phyloP scores from a whole-genome alignment of 2,113 vertebrate genomes.

The Rhineura floridana region DNA sequence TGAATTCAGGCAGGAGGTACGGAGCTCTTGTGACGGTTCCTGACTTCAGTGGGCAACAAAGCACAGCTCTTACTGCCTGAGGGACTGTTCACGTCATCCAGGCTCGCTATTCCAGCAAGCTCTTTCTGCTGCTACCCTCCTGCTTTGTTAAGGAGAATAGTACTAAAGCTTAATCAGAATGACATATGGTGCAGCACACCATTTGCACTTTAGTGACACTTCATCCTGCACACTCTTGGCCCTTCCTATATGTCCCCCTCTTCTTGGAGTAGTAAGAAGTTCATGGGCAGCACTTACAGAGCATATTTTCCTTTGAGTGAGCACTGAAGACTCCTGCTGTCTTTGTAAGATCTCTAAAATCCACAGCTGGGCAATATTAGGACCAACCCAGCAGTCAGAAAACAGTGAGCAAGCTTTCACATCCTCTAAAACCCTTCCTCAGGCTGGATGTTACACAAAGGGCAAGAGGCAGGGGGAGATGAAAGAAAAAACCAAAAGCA shows the following conservation, averaged over 20 bases:
- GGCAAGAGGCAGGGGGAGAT: too few relatives aligned
- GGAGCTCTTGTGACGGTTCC: neutral
- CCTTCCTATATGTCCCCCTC: too few relatives aligned
- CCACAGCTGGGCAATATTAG: too few relatives aligned
- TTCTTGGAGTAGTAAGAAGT: neutral
- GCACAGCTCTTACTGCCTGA: neutral
- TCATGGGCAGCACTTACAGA: neutral
- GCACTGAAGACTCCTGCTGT: neutral
- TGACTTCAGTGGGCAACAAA: neutral
- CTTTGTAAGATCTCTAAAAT: neutral
- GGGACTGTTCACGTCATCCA: neutral
- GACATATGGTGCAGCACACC: neutral
- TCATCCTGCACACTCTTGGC: neutral
- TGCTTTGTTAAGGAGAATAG: neutral
- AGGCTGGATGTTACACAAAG: too few relatives aligned
- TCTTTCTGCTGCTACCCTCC: neutral
- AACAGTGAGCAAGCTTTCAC: too few relatives aligned
- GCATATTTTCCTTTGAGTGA: neutral
- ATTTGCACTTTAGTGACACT: neutral
- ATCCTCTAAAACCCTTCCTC: too few relatives aligned
- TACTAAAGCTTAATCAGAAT: neutral
- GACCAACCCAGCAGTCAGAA: too few relatives aligned
- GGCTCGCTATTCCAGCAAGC: neutral
- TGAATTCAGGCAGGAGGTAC: constrained; percentile 95
- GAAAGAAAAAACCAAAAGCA: too few relatives aligned